Conservation (phyloP, 2,113 vertebrate species). For the Passerina amoena region DNA sequence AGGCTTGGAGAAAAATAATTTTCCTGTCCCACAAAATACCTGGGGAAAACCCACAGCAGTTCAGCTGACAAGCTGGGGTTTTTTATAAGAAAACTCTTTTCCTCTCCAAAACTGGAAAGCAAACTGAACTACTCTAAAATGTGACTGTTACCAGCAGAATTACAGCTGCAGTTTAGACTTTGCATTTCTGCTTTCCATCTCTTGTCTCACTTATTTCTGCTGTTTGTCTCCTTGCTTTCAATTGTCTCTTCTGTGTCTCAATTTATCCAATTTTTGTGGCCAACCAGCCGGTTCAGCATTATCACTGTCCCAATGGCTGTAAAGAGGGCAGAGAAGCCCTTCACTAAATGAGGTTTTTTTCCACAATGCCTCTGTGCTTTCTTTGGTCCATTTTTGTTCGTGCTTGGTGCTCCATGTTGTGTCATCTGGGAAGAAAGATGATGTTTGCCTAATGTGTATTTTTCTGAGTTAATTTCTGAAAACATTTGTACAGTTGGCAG, state of each 20-base stretch:
- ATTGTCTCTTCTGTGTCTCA: conserved; percentile 31
- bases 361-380: not conserved
- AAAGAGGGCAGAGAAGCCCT: not conserved
- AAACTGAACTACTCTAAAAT: not conserved
- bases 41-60: not conserved
- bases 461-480: conserved; percentile 36
- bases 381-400: not conserved
- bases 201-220: conserved; percentile 37
- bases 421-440: not conserved
- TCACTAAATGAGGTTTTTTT: not conserved
- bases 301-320: not conserved
- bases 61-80: not conserved
- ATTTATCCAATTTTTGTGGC: conserved; percentile 33
- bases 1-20: not conserved
- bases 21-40: not conserved
- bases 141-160: not conserved
- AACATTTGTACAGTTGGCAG: not conserved
- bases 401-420: not conserved
- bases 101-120: not conserved
- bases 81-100: not conserved
- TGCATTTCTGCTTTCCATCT: conserved; percentile 44
- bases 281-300: conserved; percentile 20
- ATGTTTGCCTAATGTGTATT: conserved; percentile 38
- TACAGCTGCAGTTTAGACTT: conserved; percentile 26
- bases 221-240: conserved; percentile 40